These are phyloP conservation scores for Plestiodon gilberti DNA, from an alignment of 2,113 vertebrate genomes.

Conservation along the genomic window DNA sequence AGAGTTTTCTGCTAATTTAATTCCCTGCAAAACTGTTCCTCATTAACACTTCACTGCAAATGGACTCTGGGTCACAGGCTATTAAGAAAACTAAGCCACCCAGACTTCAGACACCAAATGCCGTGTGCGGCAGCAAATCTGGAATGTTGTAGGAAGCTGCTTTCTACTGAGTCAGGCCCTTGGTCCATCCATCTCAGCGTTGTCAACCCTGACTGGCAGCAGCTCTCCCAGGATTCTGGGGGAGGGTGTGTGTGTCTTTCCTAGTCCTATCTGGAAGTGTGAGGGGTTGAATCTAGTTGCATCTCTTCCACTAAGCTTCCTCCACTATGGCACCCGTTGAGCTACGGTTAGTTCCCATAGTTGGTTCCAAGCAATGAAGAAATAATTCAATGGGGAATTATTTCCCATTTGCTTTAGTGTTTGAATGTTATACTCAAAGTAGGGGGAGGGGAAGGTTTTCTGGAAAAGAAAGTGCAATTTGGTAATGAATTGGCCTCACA, in stretches of 20 bases:
- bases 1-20: conserved; percentile 69
- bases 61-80: conserved; percentile 69
- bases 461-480: too few relatives aligned
- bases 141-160: background rate
- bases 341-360: too few relatives aligned
- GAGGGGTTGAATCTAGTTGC: too few relatives aligned
- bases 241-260: background rate
- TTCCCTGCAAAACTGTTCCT: conserved; percentile 77
- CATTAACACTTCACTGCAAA: conserved; percentile 77
- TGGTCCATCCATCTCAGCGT: background rate
- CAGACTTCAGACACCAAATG: conserved; percentile 49
- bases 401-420: too few relatives aligned
- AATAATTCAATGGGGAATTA: too few relatives aligned
- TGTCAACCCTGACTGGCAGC: too few relatives aligned
- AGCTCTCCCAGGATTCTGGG: background rate
- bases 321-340: too few relatives aligned
- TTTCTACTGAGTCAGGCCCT: background rate
- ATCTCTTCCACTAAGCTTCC: too few relatives aligned
- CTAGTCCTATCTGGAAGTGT: background rate
- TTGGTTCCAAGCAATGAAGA: too few relatives aligned
- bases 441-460: too few relatives aligned
- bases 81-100: conserved; percentile 66
- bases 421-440: too few relatives aligned
- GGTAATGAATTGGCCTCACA: too few relatives aligned
- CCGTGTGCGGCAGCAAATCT: conserved; percentile 34